phyloP scores from a whole-genome alignment of 2,113 vertebrate species.

The Ranitomeya imitator region DNA sequence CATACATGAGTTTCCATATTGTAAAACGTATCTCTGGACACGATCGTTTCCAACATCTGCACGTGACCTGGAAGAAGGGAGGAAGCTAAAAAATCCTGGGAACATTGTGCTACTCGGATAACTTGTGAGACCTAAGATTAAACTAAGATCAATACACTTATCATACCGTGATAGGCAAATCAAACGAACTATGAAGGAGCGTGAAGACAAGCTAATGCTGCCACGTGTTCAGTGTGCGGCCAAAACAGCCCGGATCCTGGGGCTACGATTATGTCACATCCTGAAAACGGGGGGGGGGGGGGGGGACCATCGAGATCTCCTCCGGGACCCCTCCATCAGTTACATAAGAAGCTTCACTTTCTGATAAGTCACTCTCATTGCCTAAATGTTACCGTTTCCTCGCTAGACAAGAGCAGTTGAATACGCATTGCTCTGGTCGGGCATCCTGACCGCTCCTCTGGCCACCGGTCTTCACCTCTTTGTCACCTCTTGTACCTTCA shows the following conservation, averaged over 20 bases:
- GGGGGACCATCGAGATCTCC: too few relatives aligned
- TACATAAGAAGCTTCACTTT: too few relatives aligned
- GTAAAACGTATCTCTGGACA: neutral
- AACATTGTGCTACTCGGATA: neutral
- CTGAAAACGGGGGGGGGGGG: too few relatives aligned
- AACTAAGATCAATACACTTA: slow-evolving; percentile 24
- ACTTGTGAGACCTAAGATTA: slow-evolving; percentile 14
- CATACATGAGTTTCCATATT: neutral
- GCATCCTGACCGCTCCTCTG: too few relatives aligned
- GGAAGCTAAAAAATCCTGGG: neutral
- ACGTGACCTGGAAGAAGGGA: neutral
- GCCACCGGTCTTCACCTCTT: too few relatives aligned
- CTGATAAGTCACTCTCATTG: too few relatives aligned
- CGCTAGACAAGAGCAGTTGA: too few relatives aligned
- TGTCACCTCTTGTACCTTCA: too few relatives aligned
- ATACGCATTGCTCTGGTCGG: too few relatives aligned
- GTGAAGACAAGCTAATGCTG: slow-evolving; percentile 14
- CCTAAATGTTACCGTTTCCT: too few relatives aligned
- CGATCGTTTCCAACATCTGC: neutral
- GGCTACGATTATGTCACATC: neutral
- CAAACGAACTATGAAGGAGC: neutral
- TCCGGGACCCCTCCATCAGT: too few relatives aligned
- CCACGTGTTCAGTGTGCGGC: neutral
- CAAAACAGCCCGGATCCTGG: neutral
- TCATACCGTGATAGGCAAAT: neutral